phyloP scores from a whole-genome alignment of 2,113 vertebrate species.

The Otus sunia region DNA sequence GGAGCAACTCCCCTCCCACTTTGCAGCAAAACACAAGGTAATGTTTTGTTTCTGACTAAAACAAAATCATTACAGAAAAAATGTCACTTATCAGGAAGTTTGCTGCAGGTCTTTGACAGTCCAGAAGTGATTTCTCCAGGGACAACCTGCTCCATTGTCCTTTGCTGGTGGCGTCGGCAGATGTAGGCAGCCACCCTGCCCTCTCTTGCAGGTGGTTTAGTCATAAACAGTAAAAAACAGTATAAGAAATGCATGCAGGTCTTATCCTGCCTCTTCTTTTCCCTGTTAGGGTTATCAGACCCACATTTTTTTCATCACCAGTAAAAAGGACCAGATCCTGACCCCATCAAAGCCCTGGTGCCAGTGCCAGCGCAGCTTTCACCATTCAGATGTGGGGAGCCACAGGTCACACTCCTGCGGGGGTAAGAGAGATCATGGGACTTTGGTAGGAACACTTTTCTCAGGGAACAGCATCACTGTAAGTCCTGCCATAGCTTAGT shows the following conservation, averaged over 20 bases:
- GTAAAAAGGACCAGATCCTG: not conserved
- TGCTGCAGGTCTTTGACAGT: not conserved
- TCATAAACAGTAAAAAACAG: not conserved
- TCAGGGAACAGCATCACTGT: not conserved
- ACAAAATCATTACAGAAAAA: conserved; percentile 1
- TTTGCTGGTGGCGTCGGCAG: not conserved
- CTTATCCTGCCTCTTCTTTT: not conserved
- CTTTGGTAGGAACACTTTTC: rapidly evolving
- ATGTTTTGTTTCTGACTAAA: conserved; percentile 32
- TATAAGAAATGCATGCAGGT: not conserved
- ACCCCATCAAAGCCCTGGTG: not conserved
- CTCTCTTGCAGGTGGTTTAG: not conserved
- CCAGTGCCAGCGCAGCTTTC: not conserved
- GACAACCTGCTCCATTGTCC: not conserved
- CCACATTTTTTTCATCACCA: not conserved
- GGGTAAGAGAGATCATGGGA: rapidly evolving
- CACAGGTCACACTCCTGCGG: rapidly evolving
- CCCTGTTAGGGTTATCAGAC: not conserved
- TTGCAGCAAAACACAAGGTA: not conserved
- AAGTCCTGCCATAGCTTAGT: not conserved
- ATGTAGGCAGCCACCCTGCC: not conserved
- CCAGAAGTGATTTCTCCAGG: not conserved
- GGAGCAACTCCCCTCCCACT: not conserved
- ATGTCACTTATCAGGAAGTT: not conserved
- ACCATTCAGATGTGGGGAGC: not conserved